Evolutionary conservation across 2,888 invertebrate genomes (phyloP).

Genomic region (Abscondita cerata): DNA sequence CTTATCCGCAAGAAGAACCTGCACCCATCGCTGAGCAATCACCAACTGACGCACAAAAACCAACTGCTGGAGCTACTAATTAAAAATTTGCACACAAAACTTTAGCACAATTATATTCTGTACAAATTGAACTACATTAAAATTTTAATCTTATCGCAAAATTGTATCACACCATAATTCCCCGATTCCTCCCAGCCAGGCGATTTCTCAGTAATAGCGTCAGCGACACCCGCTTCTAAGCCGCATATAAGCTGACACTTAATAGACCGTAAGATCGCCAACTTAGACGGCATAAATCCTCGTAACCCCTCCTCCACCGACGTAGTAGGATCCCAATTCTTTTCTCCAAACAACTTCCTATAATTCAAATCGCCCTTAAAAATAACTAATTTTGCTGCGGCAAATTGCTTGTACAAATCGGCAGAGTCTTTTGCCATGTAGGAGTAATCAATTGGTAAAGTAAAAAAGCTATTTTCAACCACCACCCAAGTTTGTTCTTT

Average conservation of each 20-base stretch:
- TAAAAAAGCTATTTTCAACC: slow-evolving; percentile 83
- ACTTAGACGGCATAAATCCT: slow-evolving; percentile 82
- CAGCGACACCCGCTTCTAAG: slow-evolving; percentile 68
- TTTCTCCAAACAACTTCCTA: slow-evolving; percentile 89
- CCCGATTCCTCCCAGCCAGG: slow-evolving; percentile 85
- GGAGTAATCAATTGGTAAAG: slow-evolving; percentile 78
- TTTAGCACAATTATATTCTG: too few species aligned
- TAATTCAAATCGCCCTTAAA: slow-evolving; percentile 98
- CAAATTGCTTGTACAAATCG: slow-evolving; percentile 73
- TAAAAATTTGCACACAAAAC: too few species aligned
- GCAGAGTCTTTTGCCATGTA: slow-evolving; percentile 76
- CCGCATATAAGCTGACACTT: slow-evolving; percentile 92
- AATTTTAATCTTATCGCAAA: slow-evolving; percentile 49
- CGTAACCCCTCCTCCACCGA: slow-evolving; percentile 70
- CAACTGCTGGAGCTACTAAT: too few species aligned
- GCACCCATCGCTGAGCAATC: too few species aligned
- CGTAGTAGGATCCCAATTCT: slow-evolving; percentile 77
- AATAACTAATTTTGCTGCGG: slow-evolving; percentile 72
- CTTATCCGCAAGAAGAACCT: too few species aligned
- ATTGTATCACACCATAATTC: slow-evolving; percentile 81
- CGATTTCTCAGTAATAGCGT: slow-evolving; percentile 63
- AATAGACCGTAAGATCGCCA: slow-evolving; percentile 83
- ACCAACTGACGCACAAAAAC: too few species aligned
- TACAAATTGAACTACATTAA: too few species aligned
- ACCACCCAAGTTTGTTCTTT: slow-evolving; percentile 60